Base-by-base conservation (phyloP, 2,113 vertebrate genomes). In the Tetrax tetrax region DNA sequence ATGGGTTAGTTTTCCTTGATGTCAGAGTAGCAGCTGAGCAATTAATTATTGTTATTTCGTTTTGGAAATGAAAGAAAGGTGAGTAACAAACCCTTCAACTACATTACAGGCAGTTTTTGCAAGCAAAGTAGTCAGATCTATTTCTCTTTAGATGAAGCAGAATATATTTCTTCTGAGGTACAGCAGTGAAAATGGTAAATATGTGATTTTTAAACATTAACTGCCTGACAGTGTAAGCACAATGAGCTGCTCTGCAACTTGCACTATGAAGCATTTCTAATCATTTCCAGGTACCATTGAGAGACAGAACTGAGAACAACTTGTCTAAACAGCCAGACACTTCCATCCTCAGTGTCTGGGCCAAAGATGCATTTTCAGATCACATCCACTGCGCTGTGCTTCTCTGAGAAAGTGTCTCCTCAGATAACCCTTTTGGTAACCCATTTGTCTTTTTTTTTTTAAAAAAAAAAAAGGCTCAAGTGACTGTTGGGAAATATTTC, bases 41-140 rank as follows among this genome's bases (percentile, higher is more conserved):
- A 91, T 93, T 96, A 96, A 74, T 91, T 94, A 16, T 95, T 88
- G 91, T 89, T 69, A 87, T 57, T 96, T 80, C 21, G 71, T 93
- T 91, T 84, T 85, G 83, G 47, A 96, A 96, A 74, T 41, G 29
- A 70, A 83, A 91, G 71, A 84, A 95, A 21, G 33, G 13, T 10
- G 1, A 96, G 50, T 51, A 92, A 71, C 38, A 94, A 90, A 91
- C 25, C 48, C 41, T 83, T 89, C 80, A 53, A 31, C 77, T 87
- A 51, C 69, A 80, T 89, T 96, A 80, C 23, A 85, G 74, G 59
- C 70, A 83, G 51, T 43, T 85, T 91, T 79, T 87, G 53, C 61
- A 89, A 87, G 93, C 23, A 64, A 90, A 95, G 57, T 56, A 93
- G 37, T 54, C 45, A 66, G 41, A 79, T 80, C 50, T 89, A 82